Evolutionary conservation across 1,140 invertebrate genomes (phyloP), one percentile per base, ranked within the genome.

Genomic region (Heliconius nattereri): DNA sequence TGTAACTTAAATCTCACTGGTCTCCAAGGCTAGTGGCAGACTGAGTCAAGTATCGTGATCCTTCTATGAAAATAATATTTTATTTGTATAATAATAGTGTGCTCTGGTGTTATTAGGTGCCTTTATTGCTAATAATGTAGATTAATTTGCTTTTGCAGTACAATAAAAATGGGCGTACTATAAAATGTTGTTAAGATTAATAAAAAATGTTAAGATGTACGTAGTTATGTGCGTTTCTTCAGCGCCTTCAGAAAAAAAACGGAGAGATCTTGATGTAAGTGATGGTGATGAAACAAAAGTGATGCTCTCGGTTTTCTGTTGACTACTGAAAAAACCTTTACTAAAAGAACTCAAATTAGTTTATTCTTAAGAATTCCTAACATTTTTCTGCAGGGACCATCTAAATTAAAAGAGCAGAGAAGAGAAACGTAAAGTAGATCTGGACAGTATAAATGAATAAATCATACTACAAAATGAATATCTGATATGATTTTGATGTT

Each of bases 21-120:
- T 86, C 85, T 86, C 82, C 84, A 84, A 87, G 86, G 82, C 86
- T 86, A 89, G 85, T 82, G 85, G 81, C 84, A 87, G 85, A 83
- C 86, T 80, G 78, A 84, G 82, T 89, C 78, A 78, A 92, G 90
- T 88, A 82, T 82, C 89, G 83, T 89, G 89, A 90, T 90, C 81
- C 82, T 90, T 87, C 80, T 86, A 89, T 88, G 86, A 89, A 91
- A 90, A 91, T 92, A 87, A 92, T 89, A 93, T 93, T 91, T 92
- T 92, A 90, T 91, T 89, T 89, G 80, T 45, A 78, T 84, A 83
- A 85, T 90, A 87, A 89, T 86, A 86, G 83, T 78, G 81, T 80
- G 79, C 81, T 85, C 79, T 85, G 73, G 73, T 75, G 73, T 80
- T 82, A 77, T 80, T 75, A 76, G 49, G 35, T 70, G 60, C 75